Evolutionary conservation across 2,888 invertebrate genomes (phyloP).

Genomic region (Aricia artaxerxes): DNA sequence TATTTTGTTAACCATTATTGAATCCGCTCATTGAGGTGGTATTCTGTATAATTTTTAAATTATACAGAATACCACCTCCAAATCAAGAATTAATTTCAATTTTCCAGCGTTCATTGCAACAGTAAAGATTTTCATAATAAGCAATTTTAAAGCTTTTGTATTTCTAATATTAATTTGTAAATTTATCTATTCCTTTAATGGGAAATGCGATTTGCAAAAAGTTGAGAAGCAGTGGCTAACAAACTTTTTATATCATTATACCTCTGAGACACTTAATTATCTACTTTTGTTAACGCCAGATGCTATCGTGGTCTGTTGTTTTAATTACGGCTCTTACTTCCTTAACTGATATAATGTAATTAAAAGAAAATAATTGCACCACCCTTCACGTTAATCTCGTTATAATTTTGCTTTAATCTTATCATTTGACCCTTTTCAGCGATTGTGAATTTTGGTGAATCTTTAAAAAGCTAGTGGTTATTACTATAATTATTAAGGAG

Average conservation of each 20-base stretch:
- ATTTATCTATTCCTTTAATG: not conserved
- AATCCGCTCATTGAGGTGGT: no score
- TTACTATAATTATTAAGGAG: no score
- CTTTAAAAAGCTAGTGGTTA: no score
- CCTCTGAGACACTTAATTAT: constrained; percentile 7
- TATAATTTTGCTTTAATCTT: constrained; percentile 6
- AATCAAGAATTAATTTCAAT: no score
- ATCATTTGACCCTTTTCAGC: not conserved
- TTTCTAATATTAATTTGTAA: not conserved
- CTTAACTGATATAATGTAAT: not conserved
- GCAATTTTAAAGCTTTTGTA: no score
- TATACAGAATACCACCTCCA: no score
- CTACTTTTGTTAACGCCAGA: constrained; percentile 25
- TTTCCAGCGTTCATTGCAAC: no score
- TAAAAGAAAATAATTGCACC: constrained; percentile 11
- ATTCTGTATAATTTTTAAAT: no score
- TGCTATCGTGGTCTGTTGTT: constrained; percentile 22
- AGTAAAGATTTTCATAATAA: no score
- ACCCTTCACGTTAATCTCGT: constrained; percentile 1
- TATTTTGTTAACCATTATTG: no score
- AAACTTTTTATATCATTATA: constrained; percentile 27
- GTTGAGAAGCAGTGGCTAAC: not conserved
- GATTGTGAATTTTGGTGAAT: not conserved
- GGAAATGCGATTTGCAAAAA: not conserved
- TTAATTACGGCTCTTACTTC: constrained; percentile 6